A percentile compares a stretch with the other conserved stretches of the same genome.
Conservation (phyloP, 1,140 invertebrate species). For the Ceratitis capitata region DNA sequence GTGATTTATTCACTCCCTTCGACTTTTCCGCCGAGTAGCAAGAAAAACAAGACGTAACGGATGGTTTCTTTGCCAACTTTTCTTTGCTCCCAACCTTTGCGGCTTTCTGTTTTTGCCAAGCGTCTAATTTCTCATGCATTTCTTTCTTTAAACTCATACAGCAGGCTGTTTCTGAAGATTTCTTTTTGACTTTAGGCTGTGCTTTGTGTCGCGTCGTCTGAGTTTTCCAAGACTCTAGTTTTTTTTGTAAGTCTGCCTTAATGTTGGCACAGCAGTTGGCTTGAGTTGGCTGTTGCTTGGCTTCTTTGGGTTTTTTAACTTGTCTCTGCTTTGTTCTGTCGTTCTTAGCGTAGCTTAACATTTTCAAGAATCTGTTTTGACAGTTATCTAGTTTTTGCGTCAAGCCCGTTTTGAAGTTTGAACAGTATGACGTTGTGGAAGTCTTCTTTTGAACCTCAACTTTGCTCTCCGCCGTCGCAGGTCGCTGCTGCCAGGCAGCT, state of each 20-base stretch:
- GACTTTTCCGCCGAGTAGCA: not conserved
- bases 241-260: not conserved
- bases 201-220: not conserved
- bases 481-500: not conserved
- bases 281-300: not conserved
- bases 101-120: not conserved
- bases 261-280: not conserved
- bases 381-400: not conserved
- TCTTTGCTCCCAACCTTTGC: not conserved
- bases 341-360: no score
- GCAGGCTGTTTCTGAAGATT: not conserved
- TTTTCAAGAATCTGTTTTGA: not conserved
- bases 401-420: not conserved
- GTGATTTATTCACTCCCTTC: not conserved
- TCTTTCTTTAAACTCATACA: not conserved
- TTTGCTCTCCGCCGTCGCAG: not conserved
- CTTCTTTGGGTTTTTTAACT: not conserved
- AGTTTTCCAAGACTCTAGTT: not conserved
- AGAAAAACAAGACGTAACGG: not conserved
- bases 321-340: no score
- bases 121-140: not conserved
- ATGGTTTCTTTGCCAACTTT: not conserved
- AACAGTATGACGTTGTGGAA: not conserved
- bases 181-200: not conserved
- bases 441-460: not conserved